phyloP scores from a whole-genome alignment of 1,140 invertebrate species.

The Heliconius nattereri region DNA sequence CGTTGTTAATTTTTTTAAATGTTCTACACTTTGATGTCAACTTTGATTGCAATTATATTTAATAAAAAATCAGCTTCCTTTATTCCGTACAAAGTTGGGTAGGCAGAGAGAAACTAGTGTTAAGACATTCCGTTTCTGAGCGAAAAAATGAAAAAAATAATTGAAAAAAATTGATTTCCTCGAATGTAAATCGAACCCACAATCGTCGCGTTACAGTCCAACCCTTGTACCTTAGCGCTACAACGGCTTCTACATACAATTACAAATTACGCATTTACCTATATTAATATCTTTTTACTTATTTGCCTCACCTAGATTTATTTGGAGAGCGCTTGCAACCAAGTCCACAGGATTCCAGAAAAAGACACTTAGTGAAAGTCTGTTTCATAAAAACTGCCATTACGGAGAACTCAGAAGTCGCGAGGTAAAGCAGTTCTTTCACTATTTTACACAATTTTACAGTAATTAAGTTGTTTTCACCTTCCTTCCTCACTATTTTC shows the following conservation, averaged over 20 bases:
- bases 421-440: conserved; percentile 15
- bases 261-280: background rate
- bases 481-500: conserved; percentile 20
- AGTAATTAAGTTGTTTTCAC: conserved; percentile 25
- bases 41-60: too few species aligned
- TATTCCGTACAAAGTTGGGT: too few species aligned
- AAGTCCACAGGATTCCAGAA: conserved; percentile 4
- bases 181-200: too few species aligned
- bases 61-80: too few species aligned
- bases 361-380: conserved; percentile 14
- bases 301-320: background rate
- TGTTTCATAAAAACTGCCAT: conserved; percentile 20
- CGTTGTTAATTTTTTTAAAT: background rate
- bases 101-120: too few species aligned
- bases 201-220: too few species aligned
- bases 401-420: background rate
- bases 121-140: too few species aligned
- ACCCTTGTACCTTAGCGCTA: background rate
- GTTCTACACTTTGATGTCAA: too few species aligned
- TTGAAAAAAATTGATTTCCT: too few species aligned
- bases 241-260: too few species aligned
- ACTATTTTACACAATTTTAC: conserved; percentile 3
- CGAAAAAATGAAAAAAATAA: too few species aligned
- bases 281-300: background rate
- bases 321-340: background rate